Evolutionary conservation across 2,888 invertebrate genomes (phyloP).

Genomic region (Leucoma salicis): DNA sequence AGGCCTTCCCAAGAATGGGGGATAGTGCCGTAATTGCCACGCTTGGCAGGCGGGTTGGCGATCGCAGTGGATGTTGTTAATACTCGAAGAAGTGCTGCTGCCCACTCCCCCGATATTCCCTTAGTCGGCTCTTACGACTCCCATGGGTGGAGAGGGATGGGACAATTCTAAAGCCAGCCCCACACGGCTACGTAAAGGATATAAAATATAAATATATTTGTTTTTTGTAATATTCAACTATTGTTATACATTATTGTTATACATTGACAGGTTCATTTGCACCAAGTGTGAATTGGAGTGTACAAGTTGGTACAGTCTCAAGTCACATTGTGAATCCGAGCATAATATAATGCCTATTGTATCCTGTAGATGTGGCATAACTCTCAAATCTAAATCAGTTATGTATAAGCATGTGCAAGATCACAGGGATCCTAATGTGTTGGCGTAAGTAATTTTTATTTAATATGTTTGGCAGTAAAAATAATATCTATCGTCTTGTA

Average conservation of each 20-base stretch:
- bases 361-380: constrained; percentile 71
- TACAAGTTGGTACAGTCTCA: constrained; percentile 75
- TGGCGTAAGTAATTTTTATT: constrained; percentile 59
- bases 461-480: neutral
- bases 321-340: constrained; percentile 55
- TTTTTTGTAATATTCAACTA: neutral
- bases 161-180: too few species aligned
- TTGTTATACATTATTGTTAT: neutral
- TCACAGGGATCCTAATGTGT: constrained; percentile 73
- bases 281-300: constrained; percentile 61
- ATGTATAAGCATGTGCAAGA: constrained; percentile 79
- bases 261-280: constrained; percentile 65
- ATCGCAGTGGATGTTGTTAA: too few species aligned
- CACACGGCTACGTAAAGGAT: too few species aligned
- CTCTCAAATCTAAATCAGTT: constrained; percentile 74
- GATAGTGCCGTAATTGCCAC: too few species aligned
- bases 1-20: too few species aligned
- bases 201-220: too few species aligned
- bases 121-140: too few species aligned
- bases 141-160: too few species aligned
- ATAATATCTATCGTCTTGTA: too few species aligned
- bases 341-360: constrained; percentile 67
- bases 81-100: too few species aligned
- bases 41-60: too few species aligned
- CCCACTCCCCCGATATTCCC: too few species aligned